Conservation (phyloP, 1,140 invertebrate genomes). For the Leptonema lineaticorne region DNA sequence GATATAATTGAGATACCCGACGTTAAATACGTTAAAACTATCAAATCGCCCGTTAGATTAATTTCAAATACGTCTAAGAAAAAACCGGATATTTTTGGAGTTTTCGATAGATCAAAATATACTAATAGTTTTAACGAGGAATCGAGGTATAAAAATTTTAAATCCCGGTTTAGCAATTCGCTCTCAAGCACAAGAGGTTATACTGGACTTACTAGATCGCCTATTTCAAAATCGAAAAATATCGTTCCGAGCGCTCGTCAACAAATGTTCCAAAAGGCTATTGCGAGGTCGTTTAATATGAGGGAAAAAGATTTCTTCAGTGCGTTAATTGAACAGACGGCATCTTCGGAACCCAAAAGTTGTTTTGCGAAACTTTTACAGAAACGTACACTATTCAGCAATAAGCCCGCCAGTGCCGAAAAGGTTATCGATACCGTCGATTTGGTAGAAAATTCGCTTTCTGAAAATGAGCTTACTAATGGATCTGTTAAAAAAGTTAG, state of each 20-base stretch:
- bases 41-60: neutral
- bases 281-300: slow-evolving; percentile 54
- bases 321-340: slow-evolving; percentile 46
- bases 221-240: neutral
- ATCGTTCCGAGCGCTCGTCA: neutral
- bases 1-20: slow-evolving; percentile 1
- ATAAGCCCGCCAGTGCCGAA: neutral
- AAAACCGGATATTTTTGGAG: neutral
- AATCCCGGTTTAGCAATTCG: neutral
- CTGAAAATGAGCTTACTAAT: slow-evolving; percentile 11
- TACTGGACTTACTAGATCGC: neutral
- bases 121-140: neutral
- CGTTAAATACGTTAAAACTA: slow-evolving; percentile 29
- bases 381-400: neutral
- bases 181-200: neutral
- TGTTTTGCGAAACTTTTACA: slow-evolving; percentile 3
- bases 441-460: neutral
- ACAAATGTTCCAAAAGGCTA: slow-evolving; percentile 32
- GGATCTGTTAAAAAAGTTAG: neutral
- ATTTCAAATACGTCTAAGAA: slow-evolving; percentile 16
- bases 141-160: slow-evolving; percentile 4
- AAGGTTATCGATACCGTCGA: neutral
- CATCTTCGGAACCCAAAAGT: slow-evolving; percentile 46
- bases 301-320: slow-evolving; percentile 53
- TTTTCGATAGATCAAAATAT: neutral